Evolutionary conservation across 2,888 invertebrate species (phyloP), one percentile per base, ranked within the genome.

Genomic region (Automeris io): DNA sequence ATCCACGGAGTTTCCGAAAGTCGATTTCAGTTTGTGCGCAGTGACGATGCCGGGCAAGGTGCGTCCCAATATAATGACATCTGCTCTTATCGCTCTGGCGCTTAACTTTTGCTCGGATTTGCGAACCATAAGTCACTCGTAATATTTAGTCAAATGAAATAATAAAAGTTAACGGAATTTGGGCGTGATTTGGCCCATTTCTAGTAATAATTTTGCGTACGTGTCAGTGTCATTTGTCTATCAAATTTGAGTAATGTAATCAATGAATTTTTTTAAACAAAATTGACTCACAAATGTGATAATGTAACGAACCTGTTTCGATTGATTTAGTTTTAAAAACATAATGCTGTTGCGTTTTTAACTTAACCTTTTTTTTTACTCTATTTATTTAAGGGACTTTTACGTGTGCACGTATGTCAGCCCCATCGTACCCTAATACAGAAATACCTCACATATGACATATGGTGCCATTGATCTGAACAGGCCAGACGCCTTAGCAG

Each of bases 51-150:
- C 86, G 3, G 85, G 78, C 1, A 86, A 65, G 33, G 69, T 81
- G 49, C 81, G 79, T 61, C 86, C 86, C 45, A 86, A 47, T 24
- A 86, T 70, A 19, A 86, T 83, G 4, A 86, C 71, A 41, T 86
- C 86, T 5, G 79, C 83, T 44, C 64, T 67, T 5, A 33, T 33
- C 7, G 42, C 39, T 19, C 33, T 46, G 2, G 19, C 39, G 18
- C 35, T 41, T 19, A 36, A 41, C n/a, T 37, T 9, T 31, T 50
- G 40, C 5, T 53, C 50, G n/a, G 41, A 43, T 42, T 53, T 60
- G 38, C 29, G 55, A 33, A 59, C 54, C 61, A 65, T 40, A 24
- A 12, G 25, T 12, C 7, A 25, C 25, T 12, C 11, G 6, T 11
- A 11, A 4, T 11, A 25, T 25, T 19, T 19, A 19, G 3, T 19